Conservation (phyloP, 2,888 invertebrate genomes). For the Lasioglossum zephyrum region DNA sequence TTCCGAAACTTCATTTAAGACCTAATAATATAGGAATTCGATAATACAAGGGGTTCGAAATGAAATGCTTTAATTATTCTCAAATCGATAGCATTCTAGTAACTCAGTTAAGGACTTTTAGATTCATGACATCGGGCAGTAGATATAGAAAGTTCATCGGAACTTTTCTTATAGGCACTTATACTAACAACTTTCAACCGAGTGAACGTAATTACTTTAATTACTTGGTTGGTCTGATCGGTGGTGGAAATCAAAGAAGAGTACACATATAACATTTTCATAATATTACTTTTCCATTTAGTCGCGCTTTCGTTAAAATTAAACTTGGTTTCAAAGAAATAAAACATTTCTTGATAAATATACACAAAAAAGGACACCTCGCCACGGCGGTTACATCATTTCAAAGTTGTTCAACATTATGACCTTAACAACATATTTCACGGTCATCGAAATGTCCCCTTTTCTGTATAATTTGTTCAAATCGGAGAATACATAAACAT, state of each 20-base stretch:
- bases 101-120: neutral
- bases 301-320: neutral
- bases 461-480: neutral
- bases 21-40: neutral
- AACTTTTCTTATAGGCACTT: constrained; percentile 14
- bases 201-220: constrained; percentile 9
- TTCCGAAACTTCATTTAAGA: neutral
- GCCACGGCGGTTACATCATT: too few species aligned
- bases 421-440: too few species aligned
- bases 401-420: too few species aligned
- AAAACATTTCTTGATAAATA: neutral
- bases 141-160: neutral
- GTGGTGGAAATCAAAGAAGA: neutral
- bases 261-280: neutral
- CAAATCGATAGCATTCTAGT: neutral
- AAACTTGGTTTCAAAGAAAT: neutral
- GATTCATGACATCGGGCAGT: constrained; percentile 8
- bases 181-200: neutral
- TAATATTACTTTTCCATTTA: neutral
- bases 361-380: too few species aligned
- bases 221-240: neutral
- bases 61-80: constrained; percentile 1
- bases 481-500: neutral
- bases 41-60: constrained; percentile 1
- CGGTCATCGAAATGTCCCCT: too few species aligned